Evolutionary conservation across 2,113 vertebrate genomes (phyloP).

Genomic region (Aplodontia rufa): DNA sequence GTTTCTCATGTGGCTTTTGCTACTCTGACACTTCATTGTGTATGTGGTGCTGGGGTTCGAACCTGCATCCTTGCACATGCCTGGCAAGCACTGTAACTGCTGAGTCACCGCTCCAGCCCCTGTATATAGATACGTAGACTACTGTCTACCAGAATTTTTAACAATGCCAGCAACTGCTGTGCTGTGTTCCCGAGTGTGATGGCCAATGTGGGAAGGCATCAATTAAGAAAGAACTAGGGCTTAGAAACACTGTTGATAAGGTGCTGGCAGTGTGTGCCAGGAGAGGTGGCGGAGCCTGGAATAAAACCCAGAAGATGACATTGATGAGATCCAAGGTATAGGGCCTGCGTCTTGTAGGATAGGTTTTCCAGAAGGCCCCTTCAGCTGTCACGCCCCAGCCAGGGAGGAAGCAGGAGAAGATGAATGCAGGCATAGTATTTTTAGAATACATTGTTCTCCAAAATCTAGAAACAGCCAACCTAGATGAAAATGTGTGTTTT

Average conservation of each 20-base stretch:
- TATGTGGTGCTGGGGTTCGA: no score
- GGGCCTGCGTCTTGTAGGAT: background rate
- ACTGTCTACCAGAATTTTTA: background rate
- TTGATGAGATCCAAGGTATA: background rate
- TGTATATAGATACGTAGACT: no score
- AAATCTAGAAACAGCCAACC: constrained; percentile 51
- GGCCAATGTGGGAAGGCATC: background rate
- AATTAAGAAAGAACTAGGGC: background rate
- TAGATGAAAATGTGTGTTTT: constrained; percentile 57
- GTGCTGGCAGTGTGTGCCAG: background rate
- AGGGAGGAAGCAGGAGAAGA: background rate
- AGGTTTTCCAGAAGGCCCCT: constrained; percentile 27
- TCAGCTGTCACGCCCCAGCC: background rate
- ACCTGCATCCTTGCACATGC: no score
- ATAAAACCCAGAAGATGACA: constrained; percentile 14
- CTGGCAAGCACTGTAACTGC: no score
- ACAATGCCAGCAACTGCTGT: background rate
- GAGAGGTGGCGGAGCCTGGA: no score
- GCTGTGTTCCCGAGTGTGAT: background rate
- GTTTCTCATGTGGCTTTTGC: no score
- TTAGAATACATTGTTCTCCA: constrained; percentile 76
- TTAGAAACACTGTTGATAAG: background rate
- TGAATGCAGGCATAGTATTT: constrained; percentile 34
- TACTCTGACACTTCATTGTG: no score
- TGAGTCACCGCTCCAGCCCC: no score